Evolutionary conservation across 1,140 invertebrate species (phyloP).

Genomic region (Metopolophium dirhodum): DNA sequence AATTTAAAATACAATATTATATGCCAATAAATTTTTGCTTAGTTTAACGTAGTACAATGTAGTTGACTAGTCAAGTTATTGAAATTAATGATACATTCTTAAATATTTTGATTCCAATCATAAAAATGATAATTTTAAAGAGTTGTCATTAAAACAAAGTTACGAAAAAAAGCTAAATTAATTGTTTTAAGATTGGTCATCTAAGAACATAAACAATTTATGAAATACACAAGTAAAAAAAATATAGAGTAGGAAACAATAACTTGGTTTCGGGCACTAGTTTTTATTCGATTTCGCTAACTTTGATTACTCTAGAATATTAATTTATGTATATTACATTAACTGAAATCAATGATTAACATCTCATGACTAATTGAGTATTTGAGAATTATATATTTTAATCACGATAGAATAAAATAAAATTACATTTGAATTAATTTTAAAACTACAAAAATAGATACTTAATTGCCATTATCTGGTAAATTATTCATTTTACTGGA

Average conservation of each 20-base stretch:
- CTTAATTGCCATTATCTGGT: not conserved
- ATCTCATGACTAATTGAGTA: not conserved
- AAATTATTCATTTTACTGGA: not conserved
- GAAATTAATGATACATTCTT: not conserved
- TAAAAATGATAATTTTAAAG: not conserved
- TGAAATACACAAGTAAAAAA: too few relatives aligned
- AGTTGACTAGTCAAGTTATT: not conserved
- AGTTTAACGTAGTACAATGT: not conserved
- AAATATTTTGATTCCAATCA: not conserved
- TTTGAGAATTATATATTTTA: too few relatives aligned
- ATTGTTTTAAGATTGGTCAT: not conserved
- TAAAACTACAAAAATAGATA: too few relatives aligned
- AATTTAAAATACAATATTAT: not conserved
- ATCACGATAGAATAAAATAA: too few relatives aligned
- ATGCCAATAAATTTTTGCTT: not conserved
- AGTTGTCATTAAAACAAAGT: not conserved
- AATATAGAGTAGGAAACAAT: not conserved
- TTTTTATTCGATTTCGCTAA: not conserved
- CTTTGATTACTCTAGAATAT: not conserved
- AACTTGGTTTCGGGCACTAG: not conserved
- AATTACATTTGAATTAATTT: too few relatives aligned
- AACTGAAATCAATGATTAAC: not conserved
- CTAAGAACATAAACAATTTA: not conserved
- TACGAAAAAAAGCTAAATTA: not conserved
- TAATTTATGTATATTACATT: not conserved